Evolutionary conservation across 2,797 vertebrate genomes (phyloP).

Genomic region (Acanthurus lineatus): DNA sequence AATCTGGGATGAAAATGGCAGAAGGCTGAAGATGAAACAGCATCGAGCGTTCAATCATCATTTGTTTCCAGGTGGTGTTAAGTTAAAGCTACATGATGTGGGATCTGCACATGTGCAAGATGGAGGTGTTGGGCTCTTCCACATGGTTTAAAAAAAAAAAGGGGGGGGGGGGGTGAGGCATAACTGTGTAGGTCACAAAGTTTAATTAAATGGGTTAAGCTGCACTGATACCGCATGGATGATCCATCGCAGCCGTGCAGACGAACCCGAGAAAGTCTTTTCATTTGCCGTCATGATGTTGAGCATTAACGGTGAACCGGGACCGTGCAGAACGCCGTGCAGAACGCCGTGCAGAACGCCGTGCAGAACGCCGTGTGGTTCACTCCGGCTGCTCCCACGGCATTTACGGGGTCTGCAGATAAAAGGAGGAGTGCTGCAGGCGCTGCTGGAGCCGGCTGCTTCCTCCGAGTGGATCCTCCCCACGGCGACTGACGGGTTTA

Average conservation of each 20-base stretch:
- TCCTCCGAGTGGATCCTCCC: slow-evolving; percentile 60
- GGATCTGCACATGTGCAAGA: slow-evolving; percentile 4
- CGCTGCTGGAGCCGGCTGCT: slow-evolving; percentile 53
- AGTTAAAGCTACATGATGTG: background rate
- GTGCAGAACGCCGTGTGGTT: slow-evolving; percentile 52
- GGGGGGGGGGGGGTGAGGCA: background rate
- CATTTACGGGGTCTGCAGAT: slow-evolving; percentile 67
- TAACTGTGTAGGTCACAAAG: slow-evolving; percentile 24
- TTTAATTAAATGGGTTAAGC: slow-evolving; percentile 49
- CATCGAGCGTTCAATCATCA: slow-evolving; percentile 39
- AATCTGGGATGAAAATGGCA: slow-evolving; percentile 46
- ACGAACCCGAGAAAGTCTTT: slow-evolving; percentile 31
- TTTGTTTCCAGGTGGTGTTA: slow-evolving; percentile 32
- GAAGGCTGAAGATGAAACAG: slow-evolving; percentile 33
- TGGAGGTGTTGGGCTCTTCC: background rate
- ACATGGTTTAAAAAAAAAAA: background rate
- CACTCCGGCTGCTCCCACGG: slow-evolving; percentile 65
- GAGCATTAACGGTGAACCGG: slow-evolving; percentile 37
- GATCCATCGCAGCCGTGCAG: slow-evolving; percentile 34
- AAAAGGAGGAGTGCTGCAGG: slow-evolving; percentile 66
- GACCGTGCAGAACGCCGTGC: slow-evolving; percentile 50
- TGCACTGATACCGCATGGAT: slow-evolving; percentile 14
- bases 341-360: slow-evolving; percentile 50
- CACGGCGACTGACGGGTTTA: slow-evolving; percentile 64
- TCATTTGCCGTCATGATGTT: slow-evolving; percentile 42